Base-by-base conservation (phyloP, 2,797 vertebrate species). In the Ctenochaetus hawaiiensis region DNA sequence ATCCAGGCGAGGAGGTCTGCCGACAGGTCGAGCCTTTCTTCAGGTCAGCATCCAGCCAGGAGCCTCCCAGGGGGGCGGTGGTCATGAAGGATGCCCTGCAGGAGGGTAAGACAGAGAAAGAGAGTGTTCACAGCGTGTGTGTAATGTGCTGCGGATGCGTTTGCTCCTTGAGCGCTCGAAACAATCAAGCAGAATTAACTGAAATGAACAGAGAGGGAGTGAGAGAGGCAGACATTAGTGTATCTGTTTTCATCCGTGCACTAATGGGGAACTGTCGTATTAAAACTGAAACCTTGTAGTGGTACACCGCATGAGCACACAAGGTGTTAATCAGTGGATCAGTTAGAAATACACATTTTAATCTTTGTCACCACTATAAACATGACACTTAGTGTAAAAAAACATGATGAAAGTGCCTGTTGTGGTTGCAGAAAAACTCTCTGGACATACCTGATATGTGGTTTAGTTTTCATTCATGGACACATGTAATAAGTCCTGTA, bases 21-120 rank as follows among this genome's bases (percentile, higher is more conserved):
- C 75, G 48, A 23, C 69, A 83, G 67, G 66, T 56, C 5, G 94
- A 95, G 59, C 84, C 91, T 67, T 94, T 98, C 75, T 99, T 99
- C 96, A 95, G 97, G 84, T 95, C 97, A 34, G 93, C 96, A 72
- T 94, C 89, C 86, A 95, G 94, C 26, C 96, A 96, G 44, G 97
- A 97, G 54, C 93, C 94, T 8, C 95, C 95, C 60, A 96, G 93
- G 83, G 98, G 98, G 82, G 97, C 97, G 2, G 93, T 94, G 7
- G 90, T 99, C 58, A 97, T 99, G 95, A 98, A 95, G 89, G 95
- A 96, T 8, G 97, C 97, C 72, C 94, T 99, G 82, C 96, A 90
- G 83, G 97, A 99, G 95, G 97, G 98, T 99, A 86, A 92, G 89
- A 52, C 41, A 20, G 60, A 44, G 2, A 22, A 20, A 67, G 22